These are phyloP conservation scores for Siderastrea siderea DNA, from an alignment of 92 coral and sea anemone genomes.

Conservation along the genomic window DNA sequence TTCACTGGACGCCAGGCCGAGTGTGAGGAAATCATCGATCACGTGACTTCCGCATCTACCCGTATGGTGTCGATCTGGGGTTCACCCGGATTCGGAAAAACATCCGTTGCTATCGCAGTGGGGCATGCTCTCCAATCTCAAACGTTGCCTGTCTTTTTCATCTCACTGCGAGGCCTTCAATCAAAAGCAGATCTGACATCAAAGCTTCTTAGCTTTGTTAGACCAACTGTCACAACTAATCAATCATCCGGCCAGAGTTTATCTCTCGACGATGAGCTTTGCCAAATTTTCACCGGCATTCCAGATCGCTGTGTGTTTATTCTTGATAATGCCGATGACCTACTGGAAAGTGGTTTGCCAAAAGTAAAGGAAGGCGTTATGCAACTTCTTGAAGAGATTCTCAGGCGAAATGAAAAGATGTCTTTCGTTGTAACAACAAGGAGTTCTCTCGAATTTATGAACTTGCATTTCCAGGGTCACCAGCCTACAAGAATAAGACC, in stretches of 20 bases:
- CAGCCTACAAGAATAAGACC: conserved; percentile 33
- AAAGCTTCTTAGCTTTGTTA: conserved; percentile 15
- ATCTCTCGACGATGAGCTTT: conserved; percentile 28
- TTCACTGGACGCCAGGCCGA: conserved; percentile 50
- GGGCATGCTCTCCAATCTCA: conserved; percentile 31
- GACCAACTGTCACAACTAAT: neutral
- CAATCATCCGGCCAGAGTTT: neutral
- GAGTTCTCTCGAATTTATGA: conserved; percentile 24
- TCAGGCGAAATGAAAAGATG: neutral
- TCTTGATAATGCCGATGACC: conserved; percentile 60
- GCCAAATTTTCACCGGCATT: conserved; percentile 8
- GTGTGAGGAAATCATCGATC: conserved; percentile 24
- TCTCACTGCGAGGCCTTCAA: conserved; percentile 27
- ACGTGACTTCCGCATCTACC: conserved; percentile 29
- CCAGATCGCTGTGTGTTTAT: conserved; percentile 2
- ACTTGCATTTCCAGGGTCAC: conserved; percentile 21
- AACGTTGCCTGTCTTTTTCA: conserved; percentile 33
- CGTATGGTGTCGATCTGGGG: conserved; percentile 60
- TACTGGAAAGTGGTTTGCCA: conserved; percentile 12
- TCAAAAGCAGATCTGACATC: conserved; percentile 34
- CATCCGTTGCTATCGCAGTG: conserved; percentile 36
- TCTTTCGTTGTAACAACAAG: conserved; percentile 39
- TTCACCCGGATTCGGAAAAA: conserved; percentile 66
- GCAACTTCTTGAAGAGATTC: conserved; percentile 28
- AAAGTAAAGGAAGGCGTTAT: conserved; percentile 33